These are phyloP conservation scores for Zhengitettix transpicula DNA, from an alignment of 2,888 invertebrate species.

Conservation along the genomic window DNA sequence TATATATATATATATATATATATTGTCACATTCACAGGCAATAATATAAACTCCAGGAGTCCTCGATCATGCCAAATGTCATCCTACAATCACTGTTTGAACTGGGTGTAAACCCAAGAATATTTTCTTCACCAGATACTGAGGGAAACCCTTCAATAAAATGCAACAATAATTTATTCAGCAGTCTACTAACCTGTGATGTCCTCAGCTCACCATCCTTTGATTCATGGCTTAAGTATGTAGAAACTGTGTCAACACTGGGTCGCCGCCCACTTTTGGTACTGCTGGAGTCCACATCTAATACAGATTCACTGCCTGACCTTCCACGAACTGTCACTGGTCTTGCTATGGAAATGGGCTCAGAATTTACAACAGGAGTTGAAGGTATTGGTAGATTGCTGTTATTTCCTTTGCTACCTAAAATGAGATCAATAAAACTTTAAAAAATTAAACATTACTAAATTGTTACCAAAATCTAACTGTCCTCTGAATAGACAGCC, in stretches of 20 bases:
- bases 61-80: no score
- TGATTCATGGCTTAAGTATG: slow-evolving; percentile 59
- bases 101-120: no score
- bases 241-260: slow-evolving; percentile 76
- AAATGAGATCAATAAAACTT: background rate
- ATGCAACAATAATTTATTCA: background rate
- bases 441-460: background rate
- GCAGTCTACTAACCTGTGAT: slow-evolving; percentile 15
- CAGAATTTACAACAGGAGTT: background rate
- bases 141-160: no score
- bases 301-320: slow-evolving; percentile 20
- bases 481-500: no score
- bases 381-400: background rate
- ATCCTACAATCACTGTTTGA: no score
- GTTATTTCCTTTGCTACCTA: slow-evolving; percentile 6
- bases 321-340: background rate
- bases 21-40: no score
- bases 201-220: slow-evolving; percentile 42
- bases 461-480: no score
- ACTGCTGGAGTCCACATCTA: slow-evolving; percentile 53
- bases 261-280: slow-evolving; percentile 62
- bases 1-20: no score
- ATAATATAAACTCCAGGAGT: no score
- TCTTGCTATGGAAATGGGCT: background rate
- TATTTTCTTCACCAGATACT: no score